These are phyloP conservation scores for Antheraea pernyi DNA, from an alignment of 1,140 invertebrate genomes.

Conservation along the genomic window DNA sequence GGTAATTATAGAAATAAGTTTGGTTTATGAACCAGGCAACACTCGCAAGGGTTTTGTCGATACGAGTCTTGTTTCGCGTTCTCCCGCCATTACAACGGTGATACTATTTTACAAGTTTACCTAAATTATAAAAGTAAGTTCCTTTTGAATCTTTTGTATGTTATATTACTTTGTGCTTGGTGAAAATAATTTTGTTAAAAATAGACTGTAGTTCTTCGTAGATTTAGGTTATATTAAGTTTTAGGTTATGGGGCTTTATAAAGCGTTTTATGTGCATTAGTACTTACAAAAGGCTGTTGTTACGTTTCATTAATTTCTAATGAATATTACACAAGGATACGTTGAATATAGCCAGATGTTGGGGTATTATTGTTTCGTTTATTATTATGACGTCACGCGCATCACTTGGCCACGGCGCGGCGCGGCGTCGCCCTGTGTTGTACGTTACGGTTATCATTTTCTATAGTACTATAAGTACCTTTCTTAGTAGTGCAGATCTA, in stretches of 20 bases:
- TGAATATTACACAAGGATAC: too few species aligned
- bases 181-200: neutral
- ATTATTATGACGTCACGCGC: slow-evolving; percentile 7
- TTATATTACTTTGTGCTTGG: neutral
- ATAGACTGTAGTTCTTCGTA: neutral
- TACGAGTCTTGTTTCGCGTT: neutral
- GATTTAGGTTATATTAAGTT: neutral
- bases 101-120: neutral
- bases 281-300: neutral
- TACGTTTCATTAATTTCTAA: neutral
- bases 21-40: neutral
- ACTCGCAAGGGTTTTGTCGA: neutral
- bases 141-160: neutral
- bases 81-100: neutral
- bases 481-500: neutral
- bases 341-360: too few species aligned
- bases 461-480: too few species aligned
- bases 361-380: neutral
- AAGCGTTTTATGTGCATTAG: neutral
- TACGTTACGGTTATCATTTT: neutral
- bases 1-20: neutral
- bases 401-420: neutral
- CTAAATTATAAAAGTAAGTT: neutral
- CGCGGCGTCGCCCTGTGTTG: slow-evolving; percentile 1
- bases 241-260: neutral